phyloP scores from a whole-genome alignment of 2,888 invertebrate species.

The Antheraea assamensis region DNA sequence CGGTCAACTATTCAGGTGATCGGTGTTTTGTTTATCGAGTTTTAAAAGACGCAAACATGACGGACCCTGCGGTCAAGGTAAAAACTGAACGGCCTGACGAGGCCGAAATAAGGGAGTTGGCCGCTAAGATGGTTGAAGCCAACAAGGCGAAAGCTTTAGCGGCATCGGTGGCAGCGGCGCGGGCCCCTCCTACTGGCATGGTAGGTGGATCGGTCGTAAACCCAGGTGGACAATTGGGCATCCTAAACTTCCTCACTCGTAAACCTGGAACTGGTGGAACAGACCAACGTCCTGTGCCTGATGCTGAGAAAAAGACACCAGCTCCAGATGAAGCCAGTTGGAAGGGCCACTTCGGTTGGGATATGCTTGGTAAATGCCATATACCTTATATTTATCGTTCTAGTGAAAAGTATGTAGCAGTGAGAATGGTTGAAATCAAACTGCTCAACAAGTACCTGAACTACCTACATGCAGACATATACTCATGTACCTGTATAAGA shows the following conservation, averaged over 20 bases:
- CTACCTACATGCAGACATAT: constrained; percentile 94
- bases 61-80: constrained; percentile 75
- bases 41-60: constrained; percentile 51
- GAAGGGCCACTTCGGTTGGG: constrained; percentile 95
- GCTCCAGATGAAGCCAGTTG: constrained; percentile 89
- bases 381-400: constrained; percentile 95
- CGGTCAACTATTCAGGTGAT: not conserved
- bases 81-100: constrained; percentile 92
- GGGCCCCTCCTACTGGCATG: constrained; percentile 70
- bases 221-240: constrained; percentile 79
- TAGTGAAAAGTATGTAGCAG: constrained; percentile 94
- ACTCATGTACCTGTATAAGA: constrained; percentile 94
- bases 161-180: constrained; percentile 76
- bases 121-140: constrained; percentile 93
- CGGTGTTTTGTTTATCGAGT: constrained; percentile 14
- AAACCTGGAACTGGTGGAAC: constrained; percentile 58
- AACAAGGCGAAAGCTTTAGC: constrained; percentile 85
- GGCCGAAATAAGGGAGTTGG: constrained; percentile 92
- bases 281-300: constrained; percentile 56
- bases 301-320: constrained; percentile 70
- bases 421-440: constrained; percentile 96
- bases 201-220: constrained; percentile 61
- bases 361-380: constrained; percentile 90
- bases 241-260: constrained; percentile 83
- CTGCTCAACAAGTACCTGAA: constrained; percentile 94